These are phyloP conservation scores for Cyclina sinensis DNA, from an alignment of 1,140 invertebrate genomes.

Conservation along the genomic window DNA sequence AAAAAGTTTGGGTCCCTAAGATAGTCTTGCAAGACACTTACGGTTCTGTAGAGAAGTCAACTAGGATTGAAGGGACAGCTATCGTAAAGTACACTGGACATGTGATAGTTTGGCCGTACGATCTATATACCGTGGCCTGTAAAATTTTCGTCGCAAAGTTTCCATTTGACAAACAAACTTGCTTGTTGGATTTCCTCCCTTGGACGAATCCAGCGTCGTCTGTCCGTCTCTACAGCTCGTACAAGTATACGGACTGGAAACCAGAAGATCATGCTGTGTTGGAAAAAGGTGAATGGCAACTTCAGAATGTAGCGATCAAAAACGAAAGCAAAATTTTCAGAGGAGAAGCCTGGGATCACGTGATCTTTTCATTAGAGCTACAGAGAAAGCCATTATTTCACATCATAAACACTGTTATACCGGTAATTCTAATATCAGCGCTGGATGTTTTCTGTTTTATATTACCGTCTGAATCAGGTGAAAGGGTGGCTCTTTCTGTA, in stretches of 20 bases:
- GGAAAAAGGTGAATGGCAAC: constrained; percentile 52
- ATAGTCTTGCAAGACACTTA: constrained; percentile 22
- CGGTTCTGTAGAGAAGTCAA: neutral
- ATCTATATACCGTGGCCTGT: constrained; percentile 87
- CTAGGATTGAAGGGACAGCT: neutral
- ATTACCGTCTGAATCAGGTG: constrained; percentile 62
- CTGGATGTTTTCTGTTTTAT: constrained; percentile 64
- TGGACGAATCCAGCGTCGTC: constrained; percentile 92
- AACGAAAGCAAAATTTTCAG: neutral
- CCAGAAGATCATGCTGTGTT: neutral
- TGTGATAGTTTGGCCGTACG: constrained; percentile 30
- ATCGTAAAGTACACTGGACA: neutral
- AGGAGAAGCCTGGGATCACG: neutral
- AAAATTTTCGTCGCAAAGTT: constrained; percentile 89
- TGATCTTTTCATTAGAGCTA: constrained; percentile 40
- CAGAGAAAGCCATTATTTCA: constrained; percentile 44
- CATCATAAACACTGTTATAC: constrained; percentile 62
- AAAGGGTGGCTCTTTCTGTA: constrained; percentile 69
- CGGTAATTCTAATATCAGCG: constrained; percentile 65
- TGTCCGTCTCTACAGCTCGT: neutral
- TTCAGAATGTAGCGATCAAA: neutral
- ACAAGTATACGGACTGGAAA: neutral
- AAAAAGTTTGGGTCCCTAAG: constrained; percentile 40
- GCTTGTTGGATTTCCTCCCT: constrained; percentile 98
- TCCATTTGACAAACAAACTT: constrained; percentile 96